Evolutionary conservation across 1,140 invertebrate species (phyloP), one percentile per base, ranked within the genome.

Genomic region (Conus betulinus): DNA sequence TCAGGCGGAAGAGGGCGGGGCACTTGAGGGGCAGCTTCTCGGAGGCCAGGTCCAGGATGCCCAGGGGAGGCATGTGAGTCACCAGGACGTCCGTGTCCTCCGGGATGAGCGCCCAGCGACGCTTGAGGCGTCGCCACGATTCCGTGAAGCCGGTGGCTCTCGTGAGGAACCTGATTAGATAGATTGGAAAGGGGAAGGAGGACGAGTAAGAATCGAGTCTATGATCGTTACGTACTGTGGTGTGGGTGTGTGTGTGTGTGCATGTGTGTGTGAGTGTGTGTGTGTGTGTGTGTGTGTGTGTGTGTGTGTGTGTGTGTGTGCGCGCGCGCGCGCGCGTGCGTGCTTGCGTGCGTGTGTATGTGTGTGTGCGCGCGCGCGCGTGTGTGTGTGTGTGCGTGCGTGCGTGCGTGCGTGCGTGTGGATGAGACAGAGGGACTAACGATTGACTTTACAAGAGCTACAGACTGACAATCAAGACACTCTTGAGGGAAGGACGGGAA

Each of bases 1-100:
- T 84, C 3, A 85, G 74, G 51, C 57, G 39, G 8, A 79, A 84
- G 23, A 88, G n/a, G 27, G 78, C 25, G 11, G 87, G 89, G 57
- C 86, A 71, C 71, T 87, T 71, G 23, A 55, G 53, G 60, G 89
- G 63, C 51, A 89, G 87, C 20, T 52, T 89, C 25, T 88, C 71
- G 25, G 57, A 71, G 1, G 76, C 88, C n/a, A 91, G 88, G 63
- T 93, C 93, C 55, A 89, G 88, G 27, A 92, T 91, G 15, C 93
- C 91, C 81, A 89, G 67, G 3, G 93, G 93, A 20, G 93, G 93
- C 53, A 90, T 90, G 88, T 93, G 93, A 15, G 93, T 93, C 23
- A 93, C 88, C 13, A 93, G 81, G 25, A 93, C 91, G 86, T 93
- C 91, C 15, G 91, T 93, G 51, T 90, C 90, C 0, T 87, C 78